These are phyloP conservation scores for Scytalopus superciliaris DNA, from an alignment of 2,113 vertebrate species.

Conservation along the genomic window DNA sequence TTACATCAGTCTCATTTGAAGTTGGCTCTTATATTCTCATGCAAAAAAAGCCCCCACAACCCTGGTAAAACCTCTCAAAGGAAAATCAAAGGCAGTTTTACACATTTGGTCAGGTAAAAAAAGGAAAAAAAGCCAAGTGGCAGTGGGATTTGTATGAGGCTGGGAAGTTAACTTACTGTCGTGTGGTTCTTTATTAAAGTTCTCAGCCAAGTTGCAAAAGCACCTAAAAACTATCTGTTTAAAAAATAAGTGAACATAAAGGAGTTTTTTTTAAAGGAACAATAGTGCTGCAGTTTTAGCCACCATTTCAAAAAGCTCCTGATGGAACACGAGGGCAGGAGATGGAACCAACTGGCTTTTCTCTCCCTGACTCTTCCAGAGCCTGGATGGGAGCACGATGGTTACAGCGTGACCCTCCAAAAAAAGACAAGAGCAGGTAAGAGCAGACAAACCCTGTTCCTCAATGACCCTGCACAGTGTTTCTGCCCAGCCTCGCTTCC, in stretches of 20 bases:
- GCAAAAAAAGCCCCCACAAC: not conserved
- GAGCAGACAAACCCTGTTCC: not conserved
- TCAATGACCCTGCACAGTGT: not conserved
- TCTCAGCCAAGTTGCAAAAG: not conserved
- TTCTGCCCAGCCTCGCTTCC: not conserved
- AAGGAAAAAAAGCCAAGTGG: not conserved
- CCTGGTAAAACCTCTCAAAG: not conserved
- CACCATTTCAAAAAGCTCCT: not conserved
- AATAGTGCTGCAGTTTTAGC: not conserved
- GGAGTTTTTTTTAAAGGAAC: not conserved
- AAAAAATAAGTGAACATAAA: not conserved
- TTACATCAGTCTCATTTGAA: not conserved
- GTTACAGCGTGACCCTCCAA: fast-evolving
- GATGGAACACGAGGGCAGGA: not conserved
- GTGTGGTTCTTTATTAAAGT: fast-evolving
- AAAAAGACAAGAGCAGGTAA: not conserved
- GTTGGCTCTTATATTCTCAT: not conserved
- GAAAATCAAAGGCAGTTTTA: not conserved
- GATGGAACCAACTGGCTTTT: not conserved
- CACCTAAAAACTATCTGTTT: not conserved
- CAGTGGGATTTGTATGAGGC: not conserved
- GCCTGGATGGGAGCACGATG: fast-evolving
- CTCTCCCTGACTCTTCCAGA: not conserved
- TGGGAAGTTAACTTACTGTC: not conserved
- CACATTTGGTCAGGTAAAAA: not conserved